Evolutionary conservation across 2,797 vertebrate genomes (phyloP), one percentile per base, ranked within the genome.

Genomic region (Falco berigora): DNA sequence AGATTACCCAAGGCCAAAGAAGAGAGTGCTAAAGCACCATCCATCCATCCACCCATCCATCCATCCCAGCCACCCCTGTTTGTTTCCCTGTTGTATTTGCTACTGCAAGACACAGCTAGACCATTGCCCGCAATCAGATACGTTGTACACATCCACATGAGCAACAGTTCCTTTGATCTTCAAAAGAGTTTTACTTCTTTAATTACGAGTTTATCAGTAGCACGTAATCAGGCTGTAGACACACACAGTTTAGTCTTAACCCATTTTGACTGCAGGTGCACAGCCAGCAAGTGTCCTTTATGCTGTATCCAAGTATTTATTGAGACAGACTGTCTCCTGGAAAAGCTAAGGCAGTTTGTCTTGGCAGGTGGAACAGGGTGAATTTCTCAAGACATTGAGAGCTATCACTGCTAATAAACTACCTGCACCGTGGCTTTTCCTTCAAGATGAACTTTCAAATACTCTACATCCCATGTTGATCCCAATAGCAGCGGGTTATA

Each of bases 101-200:
- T 87, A 49, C 58, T 67, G 6, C 53, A 82, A 71, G 67, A 47
- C 61, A 28, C 42, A 4, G 8, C 52, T n/a, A 77, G 56, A 62
- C 42, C 55, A 22, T n/a, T 15, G 46, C 61, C 78, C 42, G 36
- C 38, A 59, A 88, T 78, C 88, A 96, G 72, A 25, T 71, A 15
- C 4, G 1, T 44, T 32, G 24, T 77, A 83, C 58, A 53, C 23
- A 85, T 66, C 71, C 66, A 44, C 7, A 1, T 1, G 32, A 74
- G 55, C 27, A 92, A 63, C 61, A 62, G 53, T 6, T 86, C 81
- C 85, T 97, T 95, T 94, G 81, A 96, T 96, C 92, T 97, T 96
- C 93, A 92, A 74, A 90, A 88, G 84, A 36, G 20, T 69, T 90
- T 83, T 42, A 46, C 75, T 84, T 79, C 94, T 94, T 92, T 91